Conservation (phyloP, 1,140 invertebrate genomes). For the Oncopeltus fasciatus region DNA sequence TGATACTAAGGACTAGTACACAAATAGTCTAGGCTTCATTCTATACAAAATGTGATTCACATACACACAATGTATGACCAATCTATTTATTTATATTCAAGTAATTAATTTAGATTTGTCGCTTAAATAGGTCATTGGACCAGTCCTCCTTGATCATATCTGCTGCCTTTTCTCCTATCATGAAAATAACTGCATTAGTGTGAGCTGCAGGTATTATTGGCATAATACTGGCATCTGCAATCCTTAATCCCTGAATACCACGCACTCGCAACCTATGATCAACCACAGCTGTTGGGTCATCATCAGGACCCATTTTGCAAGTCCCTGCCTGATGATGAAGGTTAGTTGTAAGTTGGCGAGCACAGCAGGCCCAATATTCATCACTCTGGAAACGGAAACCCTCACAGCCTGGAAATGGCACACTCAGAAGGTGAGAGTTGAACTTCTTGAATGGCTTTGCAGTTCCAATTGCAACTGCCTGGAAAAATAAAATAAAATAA, state of each 20-base stretch:
- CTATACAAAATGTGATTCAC: too few species aligned
- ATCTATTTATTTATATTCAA: too few species aligned
- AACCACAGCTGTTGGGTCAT: slow-evolving; percentile 25
- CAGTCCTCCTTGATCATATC: slow-evolving; percentile 21
- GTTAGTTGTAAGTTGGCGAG: slow-evolving; percentile 23
- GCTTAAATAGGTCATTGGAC: not conserved
- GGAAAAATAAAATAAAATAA: slow-evolving; percentile 10
- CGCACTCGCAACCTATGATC: slow-evolving; percentile 26
- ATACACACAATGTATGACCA: too few species aligned
- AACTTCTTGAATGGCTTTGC: slow-evolving; percentile 44
- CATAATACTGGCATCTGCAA: slow-evolving; percentile 34
- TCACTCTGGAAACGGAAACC: slow-evolving; percentile 26
- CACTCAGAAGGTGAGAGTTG: slow-evolving; percentile 15
- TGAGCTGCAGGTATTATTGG: slow-evolving; percentile 31
- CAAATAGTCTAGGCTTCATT: too few species aligned
- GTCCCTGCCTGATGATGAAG: slow-evolving; percentile 29
- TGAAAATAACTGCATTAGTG: slow-evolving; percentile 28
- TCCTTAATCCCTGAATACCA: slow-evolving; percentile 27
- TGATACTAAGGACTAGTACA: too few species aligned
- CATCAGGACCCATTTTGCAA: slow-evolving; percentile 31
- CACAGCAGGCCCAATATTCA: slow-evolving; percentile 32
- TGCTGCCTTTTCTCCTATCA: slow-evolving; percentile 31
- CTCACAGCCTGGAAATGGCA: slow-evolving; percentile 23
- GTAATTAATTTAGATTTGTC: too few species aligned
- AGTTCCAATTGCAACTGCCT: slow-evolving; percentile 40